Base-by-base conservation (phyloP, 2,797 vertebrate genomes). In the Odontamblyopus lacepedii region DNA sequence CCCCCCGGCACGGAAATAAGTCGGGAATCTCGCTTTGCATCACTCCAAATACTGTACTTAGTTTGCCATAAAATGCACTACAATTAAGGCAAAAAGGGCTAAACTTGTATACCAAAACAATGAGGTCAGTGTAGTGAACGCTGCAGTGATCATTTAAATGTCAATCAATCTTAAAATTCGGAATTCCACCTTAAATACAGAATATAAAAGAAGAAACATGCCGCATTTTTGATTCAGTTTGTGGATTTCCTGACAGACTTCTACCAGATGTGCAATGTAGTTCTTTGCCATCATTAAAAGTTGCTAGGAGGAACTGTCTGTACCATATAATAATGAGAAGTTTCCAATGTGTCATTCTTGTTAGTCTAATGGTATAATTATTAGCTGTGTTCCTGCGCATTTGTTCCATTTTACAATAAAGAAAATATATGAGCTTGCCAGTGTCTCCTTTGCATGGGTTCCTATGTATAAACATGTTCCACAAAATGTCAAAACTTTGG, bases 1-100 rank as follows among this genome's bases (percentile, higher is more conserved):
- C 71, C 75, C 55, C 69, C 71, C 71, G 76, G 77, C 72, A 77
- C 72, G 89, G 84, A 86, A 84, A 83, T 84, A 63, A 78, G 75
- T 84, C 78, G 44, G 27, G 16, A 56, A 53, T 74, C 70, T 70
- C 12, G 38, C 80, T 67, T 61, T 63, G 71, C 67, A 67, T 72
- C 72, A 67, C 71, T 78, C 74, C 69, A 59, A 67, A 82, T 66
- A 73, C 29, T 26, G 69, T 73, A 73, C 80, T 88, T 83, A 69
- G 50, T 85, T 78, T 53, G 32, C 70, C 16, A 41, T 51, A 76
- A 81, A 83, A 85, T 69, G 70, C 70, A 69, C 74, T 73, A 29
- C 19, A 55, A 38, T 4, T 60, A 68, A 26, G n/a, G 62, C 61
- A 41, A 6, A 77, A 63, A 53, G 63, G 56, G 72, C 6, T 71